A percentile compares a stretch with the other conserved stretches of the same genome.
Conservation (phyloP, 2,888 invertebrate genomes). For the Spicauda simplicius region DNA sequence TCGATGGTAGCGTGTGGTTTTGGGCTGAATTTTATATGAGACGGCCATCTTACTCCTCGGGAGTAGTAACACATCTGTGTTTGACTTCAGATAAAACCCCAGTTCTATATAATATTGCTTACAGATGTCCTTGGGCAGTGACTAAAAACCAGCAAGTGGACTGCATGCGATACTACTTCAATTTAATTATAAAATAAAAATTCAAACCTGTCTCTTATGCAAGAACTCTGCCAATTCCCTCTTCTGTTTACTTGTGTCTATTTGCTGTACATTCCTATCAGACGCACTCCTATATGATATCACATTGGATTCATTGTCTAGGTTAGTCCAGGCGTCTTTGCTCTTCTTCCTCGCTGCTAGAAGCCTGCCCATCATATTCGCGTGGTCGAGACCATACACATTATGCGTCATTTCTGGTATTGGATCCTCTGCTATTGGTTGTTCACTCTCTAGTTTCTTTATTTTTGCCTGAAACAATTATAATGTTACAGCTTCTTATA, state of each 20-base stretch:
- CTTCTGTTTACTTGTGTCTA: conserved; percentile 63
- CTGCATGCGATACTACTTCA: neutral
- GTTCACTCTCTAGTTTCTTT: conserved; percentile 66
- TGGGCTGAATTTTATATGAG: too few species aligned
- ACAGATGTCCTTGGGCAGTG: too few species aligned
- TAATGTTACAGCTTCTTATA: too few species aligned
- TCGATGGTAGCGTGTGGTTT: too few species aligned
- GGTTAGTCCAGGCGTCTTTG: conserved; percentile 79
- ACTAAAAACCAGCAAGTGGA: too few species aligned
- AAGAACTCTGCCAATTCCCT: conserved; percentile 84
- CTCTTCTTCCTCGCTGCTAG: conserved; percentile 79
- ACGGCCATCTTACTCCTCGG: too few species aligned
- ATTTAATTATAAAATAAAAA: neutral
- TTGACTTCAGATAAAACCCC: too few species aligned
- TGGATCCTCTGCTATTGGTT: conserved; percentile 64
- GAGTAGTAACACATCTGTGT: too few species aligned
- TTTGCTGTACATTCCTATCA: conserved; percentile 41
- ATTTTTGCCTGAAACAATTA: conserved; percentile 65
- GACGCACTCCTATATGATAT: conserved; percentile 63
- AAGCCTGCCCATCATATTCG: conserved; percentile 85
- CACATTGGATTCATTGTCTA: conserved; percentile 48
- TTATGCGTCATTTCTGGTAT: conserved; percentile 90
- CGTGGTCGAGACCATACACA: conserved; percentile 89
- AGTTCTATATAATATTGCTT: too few species aligned
- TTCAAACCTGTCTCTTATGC: conserved; percentile 73